Base-by-base conservation (phyloP, 2,113 vertebrate species). In the Carassius auratus region DNA sequence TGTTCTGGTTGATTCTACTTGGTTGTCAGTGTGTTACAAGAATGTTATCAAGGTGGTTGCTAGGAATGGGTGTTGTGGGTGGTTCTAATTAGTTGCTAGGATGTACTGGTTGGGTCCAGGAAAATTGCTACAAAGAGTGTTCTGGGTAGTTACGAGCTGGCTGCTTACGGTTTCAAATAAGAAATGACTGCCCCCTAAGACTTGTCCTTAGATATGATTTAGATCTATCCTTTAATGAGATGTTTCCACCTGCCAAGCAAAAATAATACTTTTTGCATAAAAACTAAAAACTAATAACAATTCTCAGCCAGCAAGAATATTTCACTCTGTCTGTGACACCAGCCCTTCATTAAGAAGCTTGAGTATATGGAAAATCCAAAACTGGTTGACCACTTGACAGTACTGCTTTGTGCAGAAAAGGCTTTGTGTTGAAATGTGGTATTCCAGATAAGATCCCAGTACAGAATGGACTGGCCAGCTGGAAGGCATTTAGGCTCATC, bases 401-500 rank as follows among this genome's bases (percentile, higher is more conserved):
- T 36, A 61, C 14, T 9, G 38, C 42, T 77, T 30, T 30, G 30
- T 30, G 30, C 30, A 2, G 30, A 75, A 86, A 89, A 42, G 83
- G 48, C 79, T 50, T 74, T 80, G 14, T 42, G 45, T 12, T 71
- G 66, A 89, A 81, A 86, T 88, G 90, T 87, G 64, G 82, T 79
- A 55, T 59, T 19, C 59, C 38, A 80, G 79, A 76, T 74, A 74
- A 84, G 74, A 89, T 93, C 90, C 86, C 84, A 88, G 78, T 87
- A 90, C 95, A 96, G 95, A 96, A 93, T 95, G 94, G 91, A 90
- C 80, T 84, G 92, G 91, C 97, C 96, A 96, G 97, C 96, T 97
- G 97, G 95, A 95, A 91, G 82, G 92, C 90, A 87, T 93, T 92
- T 94, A 94, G 91, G 92, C 81, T 84, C 76, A 83, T 88, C 89